These are phyloP conservation scores for Diarsia dahlii DNA, from an alignment of 2,888 invertebrate genomes.

Conservation along the genomic window DNA sequence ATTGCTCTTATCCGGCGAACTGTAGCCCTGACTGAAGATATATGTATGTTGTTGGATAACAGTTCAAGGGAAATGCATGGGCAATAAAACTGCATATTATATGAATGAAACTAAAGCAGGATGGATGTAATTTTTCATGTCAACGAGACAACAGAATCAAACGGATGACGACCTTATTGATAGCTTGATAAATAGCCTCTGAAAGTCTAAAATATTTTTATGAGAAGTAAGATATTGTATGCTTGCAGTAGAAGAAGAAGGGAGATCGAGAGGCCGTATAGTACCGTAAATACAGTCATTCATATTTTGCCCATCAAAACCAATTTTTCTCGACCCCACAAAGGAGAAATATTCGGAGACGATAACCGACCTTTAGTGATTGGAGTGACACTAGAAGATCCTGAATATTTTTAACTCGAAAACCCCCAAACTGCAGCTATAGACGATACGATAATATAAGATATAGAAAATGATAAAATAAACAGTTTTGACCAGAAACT, in stretches of 20 bases:
- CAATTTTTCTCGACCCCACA: background rate
- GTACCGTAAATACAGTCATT: too few species aligned
- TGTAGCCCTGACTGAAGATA: conserved; percentile 23
- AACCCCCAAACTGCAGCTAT: background rate
- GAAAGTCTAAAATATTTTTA: too few species aligned
- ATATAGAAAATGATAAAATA: background rate
- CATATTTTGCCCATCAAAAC: background rate
- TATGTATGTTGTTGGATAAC: conserved; percentile 8
- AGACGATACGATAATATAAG: background rate
- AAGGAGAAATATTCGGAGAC: background rate
- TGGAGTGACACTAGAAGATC: background rate
- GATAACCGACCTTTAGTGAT: background rate
- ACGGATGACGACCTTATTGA: too few species aligned
- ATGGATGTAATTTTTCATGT: background rate
- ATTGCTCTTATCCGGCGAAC: conserved; percentile 63
- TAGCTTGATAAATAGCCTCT: too few species aligned
- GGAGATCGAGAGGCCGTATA: too few species aligned
- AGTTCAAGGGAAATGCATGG: conserved; percentile 36
- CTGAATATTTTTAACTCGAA: too few species aligned
- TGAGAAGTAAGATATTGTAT: background rate
- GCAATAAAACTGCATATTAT: too few species aligned
- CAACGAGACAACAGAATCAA: background rate
- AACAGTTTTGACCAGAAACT: background rate
- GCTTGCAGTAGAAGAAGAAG: background rate
- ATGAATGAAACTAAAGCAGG: too few species aligned